Evolutionary conservation across 2,113 vertebrate genomes (phyloP).

Genomic region (Turdus rufiventris): DNA sequence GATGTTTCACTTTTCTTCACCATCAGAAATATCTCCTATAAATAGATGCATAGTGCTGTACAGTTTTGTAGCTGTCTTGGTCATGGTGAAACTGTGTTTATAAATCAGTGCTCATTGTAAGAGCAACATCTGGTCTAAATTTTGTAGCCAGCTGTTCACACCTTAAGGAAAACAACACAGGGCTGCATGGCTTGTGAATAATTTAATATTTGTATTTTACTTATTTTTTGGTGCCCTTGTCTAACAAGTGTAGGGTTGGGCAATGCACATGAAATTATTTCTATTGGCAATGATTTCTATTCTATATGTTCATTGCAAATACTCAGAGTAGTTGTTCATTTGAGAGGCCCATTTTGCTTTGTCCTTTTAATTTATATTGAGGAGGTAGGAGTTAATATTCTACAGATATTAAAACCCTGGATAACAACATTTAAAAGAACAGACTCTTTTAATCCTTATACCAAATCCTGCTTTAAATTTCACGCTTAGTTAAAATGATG

Average conservation of each 20-base stretch:
- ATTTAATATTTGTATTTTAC: constrained; percentile 47
- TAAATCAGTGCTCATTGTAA: constrained; percentile 34
- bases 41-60: constrained; percentile 8
- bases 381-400: too few relatives aligned
- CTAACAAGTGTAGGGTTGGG: neutral
- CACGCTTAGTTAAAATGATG: neutral
- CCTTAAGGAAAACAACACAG: constrained; percentile 32
- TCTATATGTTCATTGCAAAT: neutral
- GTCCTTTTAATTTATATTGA: neutral
- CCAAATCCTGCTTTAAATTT: neutral
- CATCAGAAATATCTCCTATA: neutral
- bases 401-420: neutral
- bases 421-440: neutral
- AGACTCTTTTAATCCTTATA: neutral
- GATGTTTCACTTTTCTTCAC: constrained; percentile 47
- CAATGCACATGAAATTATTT: neutral
- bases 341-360: neutral
- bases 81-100: constrained; percentile 17
- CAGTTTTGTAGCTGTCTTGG: neutral
- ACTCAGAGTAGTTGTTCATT: neutral
- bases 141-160: constrained; percentile 58
- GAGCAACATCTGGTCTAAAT: constrained; percentile 53
- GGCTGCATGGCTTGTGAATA: constrained; percentile 42
- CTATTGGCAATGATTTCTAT: neutral
- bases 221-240: neutral